Evolutionary conservation across 2,888 invertebrate genomes (phyloP), one percentile per base, ranked within the genome.

Genomic region (Trissolcus brochymenae): DNA sequence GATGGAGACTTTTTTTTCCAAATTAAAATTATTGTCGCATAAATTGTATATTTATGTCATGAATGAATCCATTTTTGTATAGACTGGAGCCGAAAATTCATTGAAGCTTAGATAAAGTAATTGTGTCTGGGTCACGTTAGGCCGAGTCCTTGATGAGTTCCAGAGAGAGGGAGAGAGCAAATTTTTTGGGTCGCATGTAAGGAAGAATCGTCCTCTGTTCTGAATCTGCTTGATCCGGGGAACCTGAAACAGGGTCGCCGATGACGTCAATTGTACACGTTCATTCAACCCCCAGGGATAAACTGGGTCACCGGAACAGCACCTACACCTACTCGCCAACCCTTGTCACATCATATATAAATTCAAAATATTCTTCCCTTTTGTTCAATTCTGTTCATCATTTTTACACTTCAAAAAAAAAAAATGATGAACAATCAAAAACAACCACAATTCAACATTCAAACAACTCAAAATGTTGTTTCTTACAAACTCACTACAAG

Each of bases 281-380:
- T 87, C 87, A 87, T 88, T 88, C 87, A 88, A 87, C 88, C 87
- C 86, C 54, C 82, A 81, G 79, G 83, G 84, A 78, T 77, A 80
- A 88, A 86, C 82, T 86, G 81, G 88, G 88, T 87, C 84, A 88
- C 80, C 80, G 79, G 82, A 78, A 60, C 81, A 81, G 78, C 80
- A 79, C 81, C 73, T 16, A 16, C 46, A 40, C 35, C 40, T 35
- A 35, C 35, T 35, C 35, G 6, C 9, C 35, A 35, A 35, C 35
- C 35, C 35, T 35, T 35, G 7, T 4, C 25, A 25, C 4, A 25
- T 25, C 0, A 25, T 25, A 25, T 25, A 2, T 4, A 6, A 25
- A 35, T 35, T n/a, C n/a, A n/a, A n/a, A n/a, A n/a, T n/a, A n/a
- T n/a, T 35, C 11, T 35, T 9, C 2, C 1, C 35, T 35, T 35